phyloP scores from a whole-genome alignment of 2,113 vertebrate genomes.

The Apaloderma vittatum region DNA sequence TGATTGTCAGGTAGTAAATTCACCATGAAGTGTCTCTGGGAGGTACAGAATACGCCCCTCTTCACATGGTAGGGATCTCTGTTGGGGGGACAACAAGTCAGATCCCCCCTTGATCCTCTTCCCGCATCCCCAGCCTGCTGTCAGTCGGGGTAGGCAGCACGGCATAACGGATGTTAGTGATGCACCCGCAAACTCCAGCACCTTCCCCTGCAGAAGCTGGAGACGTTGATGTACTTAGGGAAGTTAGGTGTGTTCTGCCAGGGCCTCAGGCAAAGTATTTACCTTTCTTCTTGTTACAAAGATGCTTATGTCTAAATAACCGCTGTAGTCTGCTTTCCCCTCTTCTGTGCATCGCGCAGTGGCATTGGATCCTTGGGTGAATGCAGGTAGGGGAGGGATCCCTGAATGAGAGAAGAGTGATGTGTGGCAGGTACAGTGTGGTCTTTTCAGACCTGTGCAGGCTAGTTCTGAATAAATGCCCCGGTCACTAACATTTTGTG shows the following conservation, averaged over 20 bases:
- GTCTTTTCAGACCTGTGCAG: neutral
- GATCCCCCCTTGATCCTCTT: neutral
- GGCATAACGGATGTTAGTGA: neutral
- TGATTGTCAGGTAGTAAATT: constrained; percentile 35
- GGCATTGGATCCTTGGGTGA: neutral
- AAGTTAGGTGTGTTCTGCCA: neutral
- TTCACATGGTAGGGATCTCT: neutral
- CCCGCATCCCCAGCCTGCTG: neutral
- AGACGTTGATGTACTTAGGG: neutral
- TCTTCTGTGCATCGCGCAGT: neutral
- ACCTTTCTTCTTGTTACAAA: neutral
- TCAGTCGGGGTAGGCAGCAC: neutral
- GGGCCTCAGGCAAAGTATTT: neutral
- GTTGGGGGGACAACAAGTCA: neutral
- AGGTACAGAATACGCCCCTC: neutral
- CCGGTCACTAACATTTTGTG: neutral
- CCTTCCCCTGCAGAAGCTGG: neutral
- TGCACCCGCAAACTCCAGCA: neutral
- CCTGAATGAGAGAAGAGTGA: neutral
- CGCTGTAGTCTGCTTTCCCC: neutral
- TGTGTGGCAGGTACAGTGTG: neutral
- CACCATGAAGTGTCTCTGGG: neutral
- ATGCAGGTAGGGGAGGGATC: neutral
- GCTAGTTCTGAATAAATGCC: neutral
- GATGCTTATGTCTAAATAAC: neutral